Percentiles rank a stretch among this genome's conserved stretches.
These are phyloP conservation scores for Octonoba sinensis DNA, from an alignment of 2,888 invertebrate species.

Conservation along the genomic window DNA sequence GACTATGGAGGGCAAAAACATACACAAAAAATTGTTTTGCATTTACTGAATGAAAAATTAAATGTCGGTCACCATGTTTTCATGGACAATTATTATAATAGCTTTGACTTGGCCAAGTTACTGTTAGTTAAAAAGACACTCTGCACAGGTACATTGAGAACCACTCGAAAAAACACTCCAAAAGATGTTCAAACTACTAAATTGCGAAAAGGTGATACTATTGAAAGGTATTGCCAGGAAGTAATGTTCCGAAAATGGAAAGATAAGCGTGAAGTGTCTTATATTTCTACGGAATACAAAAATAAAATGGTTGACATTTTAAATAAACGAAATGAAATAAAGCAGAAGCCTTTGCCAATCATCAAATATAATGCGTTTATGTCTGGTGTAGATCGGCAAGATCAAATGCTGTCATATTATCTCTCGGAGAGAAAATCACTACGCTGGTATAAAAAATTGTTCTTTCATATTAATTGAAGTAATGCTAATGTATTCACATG, in stretches of 20 bases:
- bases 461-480: slow-evolving; percentile 30
- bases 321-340: too few relatives aligned
- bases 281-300: slow-evolving; percentile 30
- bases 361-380: too few relatives aligned
- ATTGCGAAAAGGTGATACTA: not conserved
- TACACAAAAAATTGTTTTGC: slow-evolving; percentile 31
- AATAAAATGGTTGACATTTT: slow-evolving; percentile 20
- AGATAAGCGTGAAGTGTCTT: slow-evolving; percentile 25
- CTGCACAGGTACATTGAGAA: slow-evolving; percentile 23
- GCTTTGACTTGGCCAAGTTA: slow-evolving; percentile 24
- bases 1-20: slow-evolving; percentile 18
- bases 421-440: too few relatives aligned
- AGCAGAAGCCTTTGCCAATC: too few relatives aligned
- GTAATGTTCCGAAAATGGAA: slow-evolving; percentile 33
- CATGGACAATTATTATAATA: slow-evolving; percentile 40
- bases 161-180: slow-evolving; percentile 27
- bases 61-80: slow-evolving; percentile 38
- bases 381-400: too few relatives aligned
- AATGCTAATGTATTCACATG: slow-evolving; percentile 20
- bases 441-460: slow-evolving; percentile 28
- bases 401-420: too few relatives aligned
- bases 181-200: too few relatives aligned
- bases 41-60: slow-evolving; percentile 39
- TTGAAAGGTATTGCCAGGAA: slow-evolving; percentile 2
- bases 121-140: slow-evolving; percentile 32